Evolutionary conservation across 2,888 invertebrate species (phyloP).

Genomic region (Philhelius pedissequus): DNA sequence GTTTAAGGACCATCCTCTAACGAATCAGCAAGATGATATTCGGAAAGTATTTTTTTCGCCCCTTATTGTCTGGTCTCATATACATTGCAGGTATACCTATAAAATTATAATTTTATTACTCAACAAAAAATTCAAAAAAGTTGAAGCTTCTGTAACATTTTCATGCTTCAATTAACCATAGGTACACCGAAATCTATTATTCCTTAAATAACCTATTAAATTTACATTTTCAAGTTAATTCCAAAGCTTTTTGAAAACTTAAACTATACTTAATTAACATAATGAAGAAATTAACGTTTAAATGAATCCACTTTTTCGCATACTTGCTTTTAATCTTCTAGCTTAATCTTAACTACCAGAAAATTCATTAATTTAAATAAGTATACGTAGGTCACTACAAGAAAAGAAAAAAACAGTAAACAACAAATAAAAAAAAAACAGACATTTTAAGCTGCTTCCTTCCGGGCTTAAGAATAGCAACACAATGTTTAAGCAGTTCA

Average conservation of each 20-base stretch:
- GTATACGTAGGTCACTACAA: not conserved
- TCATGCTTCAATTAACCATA: not conserved
- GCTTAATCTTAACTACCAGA: conserved; percentile 55
- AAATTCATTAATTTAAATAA: conserved; percentile 48
- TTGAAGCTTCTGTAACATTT: not conserved
- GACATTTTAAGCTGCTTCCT: conserved; percentile 47
- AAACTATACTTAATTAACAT: not conserved
- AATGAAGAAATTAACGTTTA: conserved; percentile 2
- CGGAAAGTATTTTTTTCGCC: no score
- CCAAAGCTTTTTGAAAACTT: not conserved
- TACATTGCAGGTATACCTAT: no score
- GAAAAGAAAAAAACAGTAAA: not conserved
- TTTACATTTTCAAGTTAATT: not conserved
- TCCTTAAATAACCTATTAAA: not conserved
- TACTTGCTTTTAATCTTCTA: conserved; percentile 34
- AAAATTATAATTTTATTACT: no score
- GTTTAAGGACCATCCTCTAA: no score
- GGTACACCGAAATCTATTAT: not conserved
- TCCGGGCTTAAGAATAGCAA: not conserved
- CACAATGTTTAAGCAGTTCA: conserved; percentile 31
- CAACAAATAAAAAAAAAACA: not conserved
- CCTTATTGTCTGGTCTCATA: no score
- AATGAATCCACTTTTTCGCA: conserved; percentile 9
- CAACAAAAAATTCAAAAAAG: not conserved
- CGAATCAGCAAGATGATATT: no score